Evolutionary conservation across 2,113 vertebrate genomes (phyloP), one percentile per base, ranked within the genome.

Genomic region (Mustela lutreola): DNA sequence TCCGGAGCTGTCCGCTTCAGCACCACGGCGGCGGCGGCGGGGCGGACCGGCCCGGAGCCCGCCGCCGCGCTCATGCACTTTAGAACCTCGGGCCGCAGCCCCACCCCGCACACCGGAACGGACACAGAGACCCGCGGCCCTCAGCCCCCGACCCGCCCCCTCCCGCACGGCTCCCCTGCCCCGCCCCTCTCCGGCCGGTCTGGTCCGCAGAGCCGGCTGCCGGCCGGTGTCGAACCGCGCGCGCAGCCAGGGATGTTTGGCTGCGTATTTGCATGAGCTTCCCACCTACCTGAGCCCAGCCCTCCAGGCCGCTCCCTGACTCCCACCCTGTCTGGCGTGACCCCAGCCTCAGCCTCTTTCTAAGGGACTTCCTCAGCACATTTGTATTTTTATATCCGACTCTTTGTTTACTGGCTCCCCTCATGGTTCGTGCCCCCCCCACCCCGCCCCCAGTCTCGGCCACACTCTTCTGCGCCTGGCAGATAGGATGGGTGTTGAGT

Each of bases 301-400:
- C 96, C 50, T 95, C 91, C 19, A 60, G 95, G 81, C 92, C 31
- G 18, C 80, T 67, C 96, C 89, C 89, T 94, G 50, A 33, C 89
- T 82, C n/a, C 48, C 36, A 79, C 96, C 94, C 62, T 78, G 92
- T 97, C 97, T 96, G 95, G 92, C 94, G 97, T 97, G 94, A 94
- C 95, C 96, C 91, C 93, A 79, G 82, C 86, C 95, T 75, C 91
- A 83, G 97, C 97, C 97, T 98, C 97, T 98, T 98, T 98, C 97
- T 98, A 98, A 98, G 97, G 97, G 95, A 98, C 97, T 97, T 97
- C 98, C 98, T 98, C 97, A 91, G 97, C 97, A 98, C 98, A 98
- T 98, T 98, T 98, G 98, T 98, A 98, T 98, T 98, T 98, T 98
- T 98, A 98, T 98, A 98, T 98, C 97, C 98, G 88, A 98, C 71